Conservation (phyloP, 2,797 vertebrate species). For the Urosaurus nigricauda region DNA sequence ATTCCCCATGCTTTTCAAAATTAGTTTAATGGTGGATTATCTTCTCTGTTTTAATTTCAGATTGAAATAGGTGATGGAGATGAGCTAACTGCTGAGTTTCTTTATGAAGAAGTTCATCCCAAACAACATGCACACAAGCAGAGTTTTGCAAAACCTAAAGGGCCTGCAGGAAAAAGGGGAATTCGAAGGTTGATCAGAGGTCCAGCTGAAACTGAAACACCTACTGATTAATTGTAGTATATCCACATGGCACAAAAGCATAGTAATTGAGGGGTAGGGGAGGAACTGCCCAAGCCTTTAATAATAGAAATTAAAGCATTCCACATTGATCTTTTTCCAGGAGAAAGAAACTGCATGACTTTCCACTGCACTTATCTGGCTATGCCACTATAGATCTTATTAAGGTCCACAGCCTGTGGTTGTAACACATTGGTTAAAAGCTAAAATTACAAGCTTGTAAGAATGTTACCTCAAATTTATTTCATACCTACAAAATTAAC, state of each 20-base stretch:
- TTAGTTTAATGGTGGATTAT: neutral
- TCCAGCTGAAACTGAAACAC: constrained; percentile 86
- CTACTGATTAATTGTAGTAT: constrained; percentile 86
- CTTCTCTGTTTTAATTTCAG: constrained; percentile 72
- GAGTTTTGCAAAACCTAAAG: constrained; percentile 95
- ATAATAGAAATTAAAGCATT: constrained; percentile 80
- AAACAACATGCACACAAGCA: constrained; percentile 97
- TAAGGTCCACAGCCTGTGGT: constrained; percentile 47
- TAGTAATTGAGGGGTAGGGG: constrained; percentile 62
- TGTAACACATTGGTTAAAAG: constrained; percentile 51
- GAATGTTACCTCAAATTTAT: constrained; percentile 63
- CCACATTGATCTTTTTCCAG: constrained; percentile 65
- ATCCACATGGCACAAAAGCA: constrained; percentile 48
- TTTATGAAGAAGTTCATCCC: constrained; percentile 97
- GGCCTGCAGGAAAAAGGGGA: constrained; percentile 92
- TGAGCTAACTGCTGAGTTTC: constrained; percentile 93
- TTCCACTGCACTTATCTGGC: constrained; percentile 68
- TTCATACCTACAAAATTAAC: constrained; percentile 44
- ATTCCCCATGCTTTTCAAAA: neutral
- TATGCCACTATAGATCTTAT: constrained; percentile 46
- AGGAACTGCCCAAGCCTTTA: constrained; percentile 62
- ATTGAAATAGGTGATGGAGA: constrained; percentile 95
- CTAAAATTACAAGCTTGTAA: constrained; percentile 59
- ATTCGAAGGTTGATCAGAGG: constrained; percentile 91
- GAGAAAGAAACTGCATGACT: constrained; percentile 46